These are phyloP conservation scores for Ptyas mucosa DNA, from an alignment of 2,113 vertebrate genomes.

Conservation along the genomic window DNA sequence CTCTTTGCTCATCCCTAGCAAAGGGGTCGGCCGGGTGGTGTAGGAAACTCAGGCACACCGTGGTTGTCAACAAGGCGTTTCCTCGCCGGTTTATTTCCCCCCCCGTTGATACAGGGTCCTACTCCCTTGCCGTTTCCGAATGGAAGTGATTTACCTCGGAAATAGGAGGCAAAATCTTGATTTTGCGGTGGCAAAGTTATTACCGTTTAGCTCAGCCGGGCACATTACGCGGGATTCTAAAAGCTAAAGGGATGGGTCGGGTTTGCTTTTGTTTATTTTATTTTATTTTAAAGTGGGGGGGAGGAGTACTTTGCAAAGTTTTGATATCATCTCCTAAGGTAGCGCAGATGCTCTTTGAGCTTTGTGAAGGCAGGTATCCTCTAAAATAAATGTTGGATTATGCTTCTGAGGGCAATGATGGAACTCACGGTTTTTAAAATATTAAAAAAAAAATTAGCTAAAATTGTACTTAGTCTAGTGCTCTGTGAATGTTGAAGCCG, in stretches of 20 bases:
- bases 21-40: not conserved
- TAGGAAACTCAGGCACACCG: not conserved
- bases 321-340: not conserved
- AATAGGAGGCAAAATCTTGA: no score
- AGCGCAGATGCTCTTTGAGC: not conserved
- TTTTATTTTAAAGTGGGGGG: not conserved
- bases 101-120: not conserved
- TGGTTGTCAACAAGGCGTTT: not conserved
- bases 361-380: not conserved
- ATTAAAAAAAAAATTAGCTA: not conserved
- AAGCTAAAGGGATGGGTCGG: not conserved
- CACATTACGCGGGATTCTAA: not conserved
- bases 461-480: not conserved
- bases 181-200: not conserved
- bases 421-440: not conserved
- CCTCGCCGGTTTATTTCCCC: not conserved
- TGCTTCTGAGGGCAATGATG: not conserved
- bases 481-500: no score
- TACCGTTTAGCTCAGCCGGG: not conserved
- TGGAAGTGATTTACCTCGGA: not conserved
- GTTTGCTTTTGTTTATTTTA: not conserved
- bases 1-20: not conserved
- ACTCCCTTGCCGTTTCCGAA: not conserved
- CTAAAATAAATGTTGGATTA: not conserved
- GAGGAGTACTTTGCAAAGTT: not conserved